Base-by-base conservation (phyloP, 2,888 invertebrate species). In the Parascotia fuliginaria region DNA sequence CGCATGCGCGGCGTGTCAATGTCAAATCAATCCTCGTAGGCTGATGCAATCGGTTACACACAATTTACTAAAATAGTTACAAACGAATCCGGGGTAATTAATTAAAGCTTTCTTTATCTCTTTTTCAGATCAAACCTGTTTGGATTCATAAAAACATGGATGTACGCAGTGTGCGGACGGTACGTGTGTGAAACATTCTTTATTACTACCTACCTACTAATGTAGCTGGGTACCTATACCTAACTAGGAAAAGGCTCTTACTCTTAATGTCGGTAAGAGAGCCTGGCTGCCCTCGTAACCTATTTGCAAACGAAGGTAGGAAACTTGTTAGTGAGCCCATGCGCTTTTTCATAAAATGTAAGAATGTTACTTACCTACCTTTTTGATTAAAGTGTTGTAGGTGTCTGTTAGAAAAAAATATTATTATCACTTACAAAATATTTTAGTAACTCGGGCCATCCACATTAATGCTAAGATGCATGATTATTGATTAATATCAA, bases 11-110 rank as follows among this genome's bases (percentile, higher is more conserved):
- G 69, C 75, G 73, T 80, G 82, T 89, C 92, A 92, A 92, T 91
- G 91, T 92, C 92, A 90, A 92, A 92, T 92, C 92, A 92, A 92
- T 92, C 86, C 79, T 82, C 73, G 81, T 88, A 88, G 83, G 88
- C 87, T 86, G 89, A 89, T 91, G 91, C 91, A 91, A 86, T 84
- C 69, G 60, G 74, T 70, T 69, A 68, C 76, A 75, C 70, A 76
- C 67, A 60, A 67, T 71, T 72, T 67, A 66, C 62, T 65, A 53
- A 57, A 61, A 75, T 77, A 69, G 60, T 65, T 66, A 59, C 58
- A 62, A 70, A 74, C 66, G 64, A 61, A 61, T 59, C 48, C 48
- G 51, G 44, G 37, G 43, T 34, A 63, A 68, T 63, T 71, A 72
- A 75, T 77, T 70, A 70, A 72, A 63, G 45, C 54, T 55, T 48